phyloP scores from a whole-genome alignment of 2,888 invertebrate genomes.

The Caenorhabditis sulstoni region DNA sequence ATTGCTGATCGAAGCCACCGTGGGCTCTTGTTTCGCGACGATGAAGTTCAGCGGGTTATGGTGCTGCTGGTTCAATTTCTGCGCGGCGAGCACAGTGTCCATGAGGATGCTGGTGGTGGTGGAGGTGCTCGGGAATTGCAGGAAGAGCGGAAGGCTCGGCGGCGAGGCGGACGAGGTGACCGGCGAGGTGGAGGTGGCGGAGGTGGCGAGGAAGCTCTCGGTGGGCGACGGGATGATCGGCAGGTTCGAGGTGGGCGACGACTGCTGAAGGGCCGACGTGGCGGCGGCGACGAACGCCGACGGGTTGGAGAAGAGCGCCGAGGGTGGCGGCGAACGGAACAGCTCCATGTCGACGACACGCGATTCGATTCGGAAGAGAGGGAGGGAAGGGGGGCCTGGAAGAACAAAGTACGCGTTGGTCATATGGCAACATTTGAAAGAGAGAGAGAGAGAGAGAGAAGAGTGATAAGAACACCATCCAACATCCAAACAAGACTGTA shows the following conservation, averaged over 20 bases:
- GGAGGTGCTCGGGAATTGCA: conserved; percentile 54
- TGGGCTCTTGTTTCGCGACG: conserved; percentile 18
- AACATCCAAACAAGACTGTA: too few species aligned
- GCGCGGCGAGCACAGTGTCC: conserved; percentile 58
- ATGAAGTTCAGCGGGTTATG: conserved; percentile 17
- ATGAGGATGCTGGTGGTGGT: conserved; percentile 54
- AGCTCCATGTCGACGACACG: conserved; percentile 35
- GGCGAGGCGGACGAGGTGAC: conserved; percentile 40
- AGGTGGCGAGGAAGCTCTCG: conserved; percentile 8
- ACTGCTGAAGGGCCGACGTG: conserved; percentile 34
- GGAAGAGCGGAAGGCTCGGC: conserved; percentile 32
- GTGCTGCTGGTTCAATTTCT: conserved; percentile 50
- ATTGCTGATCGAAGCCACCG: too few species aligned
- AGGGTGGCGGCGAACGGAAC: conserved; percentile 44
- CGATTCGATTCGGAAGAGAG: conserved; percentile 11
- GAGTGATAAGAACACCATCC: neutral
- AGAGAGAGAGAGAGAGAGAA: conserved; percentile 1
- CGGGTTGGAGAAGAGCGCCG: conserved; percentile 34
- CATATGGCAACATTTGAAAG: conserved; percentile 18
- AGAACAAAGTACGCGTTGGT: conserved; percentile 23
- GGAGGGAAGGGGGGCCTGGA: conserved; percentile 30
- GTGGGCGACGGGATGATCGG: conserved; percentile 38
- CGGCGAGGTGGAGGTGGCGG: conserved; percentile 30
- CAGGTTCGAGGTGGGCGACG: conserved; percentile 37
- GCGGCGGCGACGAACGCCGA: conserved; percentile 21